These are phyloP conservation scores for Carcina quercana DNA, from an alignment of 2,888 invertebrate species.

Conservation along the genomic window DNA sequence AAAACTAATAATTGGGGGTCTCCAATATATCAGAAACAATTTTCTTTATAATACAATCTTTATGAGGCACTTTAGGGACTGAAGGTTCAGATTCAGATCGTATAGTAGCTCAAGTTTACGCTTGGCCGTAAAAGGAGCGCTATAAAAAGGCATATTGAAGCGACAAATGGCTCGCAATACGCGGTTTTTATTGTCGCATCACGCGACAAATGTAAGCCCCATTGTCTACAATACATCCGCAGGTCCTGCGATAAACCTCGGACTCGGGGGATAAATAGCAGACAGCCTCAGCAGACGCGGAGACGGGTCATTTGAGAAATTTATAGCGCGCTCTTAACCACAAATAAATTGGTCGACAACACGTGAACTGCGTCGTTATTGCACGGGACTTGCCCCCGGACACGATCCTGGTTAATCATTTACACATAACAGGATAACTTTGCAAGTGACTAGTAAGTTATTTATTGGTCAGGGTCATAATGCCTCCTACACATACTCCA, in stretches of 20 bases:
- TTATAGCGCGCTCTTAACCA: constrained; percentile 71
- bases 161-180: constrained; percentile 40
- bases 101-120: constrained; percentile 32
- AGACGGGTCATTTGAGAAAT: constrained; percentile 70
- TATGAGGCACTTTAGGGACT: constrained; percentile 18
- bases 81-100: constrained; percentile 20
- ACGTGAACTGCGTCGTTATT: constrained; percentile 45
- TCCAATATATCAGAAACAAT: too few relatives aligned
- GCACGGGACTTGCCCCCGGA: too few relatives aligned
- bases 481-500: too few relatives aligned
- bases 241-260: constrained; percentile 51
- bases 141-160: constrained; percentile 37
- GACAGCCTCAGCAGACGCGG: constrained; percentile 59
- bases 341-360: constrained; percentile 66
- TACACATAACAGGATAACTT: too few relatives aligned
- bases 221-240: constrained; percentile 49
- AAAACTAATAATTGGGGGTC: too few relatives aligned
- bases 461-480: too few relatives aligned
- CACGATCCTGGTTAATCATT: too few relatives aligned
- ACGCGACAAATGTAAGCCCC: constrained; percentile 49
- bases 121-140: constrained; percentile 29
- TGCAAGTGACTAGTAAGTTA: too few relatives aligned
- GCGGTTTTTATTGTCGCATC: constrained; percentile 47
- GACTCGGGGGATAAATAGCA: constrained; percentile 64
- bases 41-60: constrained; percentile 21